These are phyloP conservation scores for Euglossa dilemma DNA, from an alignment of 1,140 invertebrate genomes.

Conservation along the genomic window DNA sequence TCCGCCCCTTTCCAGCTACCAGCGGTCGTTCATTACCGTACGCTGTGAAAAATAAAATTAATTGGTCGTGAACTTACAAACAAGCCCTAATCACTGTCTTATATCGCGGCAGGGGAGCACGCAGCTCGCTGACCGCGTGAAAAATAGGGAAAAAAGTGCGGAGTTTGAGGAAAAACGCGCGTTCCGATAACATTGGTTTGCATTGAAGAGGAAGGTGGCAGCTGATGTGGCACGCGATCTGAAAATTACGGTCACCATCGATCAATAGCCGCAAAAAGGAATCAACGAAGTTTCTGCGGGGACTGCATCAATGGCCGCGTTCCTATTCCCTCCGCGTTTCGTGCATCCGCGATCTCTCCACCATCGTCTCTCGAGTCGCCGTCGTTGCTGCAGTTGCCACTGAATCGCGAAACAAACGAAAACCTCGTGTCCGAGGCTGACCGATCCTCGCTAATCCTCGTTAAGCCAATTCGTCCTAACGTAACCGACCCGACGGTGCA, in stretches of 20 bases:
- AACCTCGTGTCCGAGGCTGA: too few species aligned
- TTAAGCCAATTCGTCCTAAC: not conserved
- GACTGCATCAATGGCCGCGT: slow-evolving; percentile 44
- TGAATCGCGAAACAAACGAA: not conserved
- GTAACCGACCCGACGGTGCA: not conserved
- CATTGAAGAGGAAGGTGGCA: slow-evolving; percentile 60
- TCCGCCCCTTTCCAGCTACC: not conserved
- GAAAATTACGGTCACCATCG: slow-evolving; percentile 68
- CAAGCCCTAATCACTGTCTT: slow-evolving; percentile 37
- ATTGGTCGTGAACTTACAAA: slow-evolving; percentile 40
- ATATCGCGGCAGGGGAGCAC: slow-evolving; percentile 11
- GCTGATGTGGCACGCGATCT: slow-evolving; percentile 68
- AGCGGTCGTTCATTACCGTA: not conserved
- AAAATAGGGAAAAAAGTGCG: slow-evolving; percentile 28
- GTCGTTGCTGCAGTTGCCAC: not conserved
- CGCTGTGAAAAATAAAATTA: slow-evolving; percentile 28
- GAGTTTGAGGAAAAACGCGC: slow-evolving; percentile 61
- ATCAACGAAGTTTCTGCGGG: slow-evolving; percentile 57
- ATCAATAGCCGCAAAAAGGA: slow-evolving; percentile 62
- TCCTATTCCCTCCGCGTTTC: not conserved
- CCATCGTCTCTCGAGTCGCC: not conserved
- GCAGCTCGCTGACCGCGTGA: not conserved
- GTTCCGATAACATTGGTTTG: slow-evolving; percentile 64
- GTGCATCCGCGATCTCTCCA: not conserved
- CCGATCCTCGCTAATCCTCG: not conserved